Evolutionary conservation across 2,797 vertebrate species (phyloP).

Genomic region (Pseudochromis fuscus): DNA sequence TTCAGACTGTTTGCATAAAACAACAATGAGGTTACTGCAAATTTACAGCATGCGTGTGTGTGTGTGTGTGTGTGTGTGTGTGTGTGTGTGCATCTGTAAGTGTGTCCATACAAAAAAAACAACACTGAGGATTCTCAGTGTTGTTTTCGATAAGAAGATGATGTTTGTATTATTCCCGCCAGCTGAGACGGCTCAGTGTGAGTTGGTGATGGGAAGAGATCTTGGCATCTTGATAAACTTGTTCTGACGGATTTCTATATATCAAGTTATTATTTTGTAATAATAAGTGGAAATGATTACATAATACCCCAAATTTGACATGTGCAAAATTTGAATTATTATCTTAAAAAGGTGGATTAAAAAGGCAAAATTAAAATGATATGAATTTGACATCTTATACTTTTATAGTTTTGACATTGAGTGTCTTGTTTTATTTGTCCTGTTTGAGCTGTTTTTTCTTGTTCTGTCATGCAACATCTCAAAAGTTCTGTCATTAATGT

Average conservation of each 20-base stretch:
- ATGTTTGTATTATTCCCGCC: slow-evolving; percentile 30
- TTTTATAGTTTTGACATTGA: too few relatives aligned
- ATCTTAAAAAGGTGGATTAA: not conserved
- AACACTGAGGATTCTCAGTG: slow-evolving; percentile 14
- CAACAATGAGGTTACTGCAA: slow-evolving; percentile 85
- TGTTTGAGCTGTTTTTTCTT: too few relatives aligned
- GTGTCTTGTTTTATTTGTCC: too few relatives aligned
- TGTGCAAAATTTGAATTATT: not conserved
- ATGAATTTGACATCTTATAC: too few relatives aligned
- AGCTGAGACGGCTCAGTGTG: slow-evolving; percentile 7
- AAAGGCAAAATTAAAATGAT: too few relatives aligned
- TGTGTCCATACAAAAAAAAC: slow-evolving; percentile 20
- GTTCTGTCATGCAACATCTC: too few relatives aligned
- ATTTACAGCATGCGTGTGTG: slow-evolving; percentile 59
- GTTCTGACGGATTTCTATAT: slow-evolving; percentile 2
- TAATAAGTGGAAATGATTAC: not conserved
- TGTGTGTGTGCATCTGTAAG: slow-evolving; percentile 8
- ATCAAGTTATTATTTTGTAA: not conserved
- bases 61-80: slow-evolving; percentile 21
- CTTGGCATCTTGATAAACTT: not conserved
- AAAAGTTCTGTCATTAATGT: too few relatives aligned
- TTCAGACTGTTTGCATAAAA: slow-evolving; percentile 88
- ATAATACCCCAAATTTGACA: not conserved
- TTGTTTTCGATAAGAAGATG: slow-evolving; percentile 39
- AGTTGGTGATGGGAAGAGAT: not conserved